Evolutionary conservation across 2,888 invertebrate species (phyloP), one percentile per base, ranked within the genome.

Genomic region (Neoascia interrupta): DNA sequence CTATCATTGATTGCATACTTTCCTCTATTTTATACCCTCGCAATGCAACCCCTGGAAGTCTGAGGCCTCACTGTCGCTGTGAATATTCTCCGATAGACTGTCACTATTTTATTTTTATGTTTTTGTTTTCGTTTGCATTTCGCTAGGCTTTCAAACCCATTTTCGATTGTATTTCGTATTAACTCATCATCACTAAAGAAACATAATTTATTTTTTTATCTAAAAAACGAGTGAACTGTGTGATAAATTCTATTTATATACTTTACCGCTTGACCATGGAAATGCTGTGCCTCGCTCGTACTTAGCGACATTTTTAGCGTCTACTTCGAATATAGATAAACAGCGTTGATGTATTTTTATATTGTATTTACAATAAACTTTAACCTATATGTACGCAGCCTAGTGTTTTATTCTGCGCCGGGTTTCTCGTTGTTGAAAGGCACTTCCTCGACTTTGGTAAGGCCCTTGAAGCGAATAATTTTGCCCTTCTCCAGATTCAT

Each of bases 401-500:
- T 8, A 4, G 1, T 21, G 2, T 19, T 61, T 58, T 66, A 73
- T 23, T 81, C n/a, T n/a, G n/a, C 51, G 15, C 68, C 39, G 4
- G 61, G 18, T 45, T 53, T 54, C 10, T 81, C 81, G 19, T 84
- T 84, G 43, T 87, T 84, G 26, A 87, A 86, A 13, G 85, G 83
- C 1, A 83, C 45, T 75, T 89, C 87, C 0, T 84, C 84, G 1
- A 86, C 83, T 64, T 85, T 86, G 2, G 61, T 74, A 5, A 88
- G 81, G 1, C 89, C 89, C 0, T 83, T 84, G 36, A 84, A 73
- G 18, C 87, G 83, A 45, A 89, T 82, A 37, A 89, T 87, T 83
- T 86, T 89, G 0, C 87, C 89, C 10, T 85, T 85, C n/a, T 86
- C 85, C 0, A 88, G 84, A 10, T 85, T 86, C 1, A 88, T 31